phyloP scores from a whole-genome alignment of 1,140 invertebrate genomes.

The Ceratosolen solmsi region DNA sequence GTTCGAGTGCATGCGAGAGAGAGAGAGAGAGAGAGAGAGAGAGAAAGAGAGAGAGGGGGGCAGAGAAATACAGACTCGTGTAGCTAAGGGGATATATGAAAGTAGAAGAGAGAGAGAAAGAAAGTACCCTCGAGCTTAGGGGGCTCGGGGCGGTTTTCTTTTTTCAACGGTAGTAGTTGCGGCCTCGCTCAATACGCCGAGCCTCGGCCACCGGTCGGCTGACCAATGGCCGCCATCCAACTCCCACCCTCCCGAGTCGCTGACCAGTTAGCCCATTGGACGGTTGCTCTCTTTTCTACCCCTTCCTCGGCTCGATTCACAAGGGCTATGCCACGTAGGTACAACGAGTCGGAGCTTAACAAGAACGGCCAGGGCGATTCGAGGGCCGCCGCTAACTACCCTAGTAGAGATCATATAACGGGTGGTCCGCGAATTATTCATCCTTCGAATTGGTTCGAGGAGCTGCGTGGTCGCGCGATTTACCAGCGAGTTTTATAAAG shows the following conservation, averaged over 20 bases:
- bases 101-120: neutral
- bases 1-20: neutral
- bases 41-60: slow-evolving; percentile 51
- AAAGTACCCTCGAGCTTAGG: neutral
- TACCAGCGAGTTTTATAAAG: too few species aligned
- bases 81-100: neutral
- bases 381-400: slow-evolving; percentile 70
- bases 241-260: slow-evolving; percentile 64
- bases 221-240: slow-evolving; percentile 70
- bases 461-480: neutral
- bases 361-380: slow-evolving; percentile 53
- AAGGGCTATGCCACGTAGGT: neutral
- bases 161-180: slow-evolving; percentile 32
- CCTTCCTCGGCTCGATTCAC: neutral
- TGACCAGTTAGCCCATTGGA: slow-evolving; percentile 72
- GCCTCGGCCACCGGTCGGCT: slow-evolving; percentile 53
- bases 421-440: slow-evolving; percentile 57
- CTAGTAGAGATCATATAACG: slow-evolving; percentile 67
- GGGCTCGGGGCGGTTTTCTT: slow-evolving; percentile 67
- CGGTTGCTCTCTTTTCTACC: slow-evolving; percentile 61
- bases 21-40: slow-evolving; percentile 32
- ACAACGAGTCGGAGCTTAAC: slow-evolving; percentile 12
- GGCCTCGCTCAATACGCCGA: slow-evolving; percentile 49
- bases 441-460: slow-evolving; percentile 42
- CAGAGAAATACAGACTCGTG: neutral